Conservation (phyloP, 2,888 invertebrate genomes). For the Drosophila meridionalis region DNA sequence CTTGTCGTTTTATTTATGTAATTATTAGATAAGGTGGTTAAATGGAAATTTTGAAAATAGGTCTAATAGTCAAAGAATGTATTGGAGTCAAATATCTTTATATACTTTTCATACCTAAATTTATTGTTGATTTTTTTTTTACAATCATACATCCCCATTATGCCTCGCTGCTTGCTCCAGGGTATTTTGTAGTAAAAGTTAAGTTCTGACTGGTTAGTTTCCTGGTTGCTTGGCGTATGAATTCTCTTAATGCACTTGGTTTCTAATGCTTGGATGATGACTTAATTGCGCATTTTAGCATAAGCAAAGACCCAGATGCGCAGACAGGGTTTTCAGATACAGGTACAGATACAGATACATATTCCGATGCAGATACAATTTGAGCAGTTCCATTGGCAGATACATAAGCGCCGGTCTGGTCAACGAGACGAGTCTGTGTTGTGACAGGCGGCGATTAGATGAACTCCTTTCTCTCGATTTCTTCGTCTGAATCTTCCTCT, state of each 20-base stretch:
- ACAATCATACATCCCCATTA: not conserved
- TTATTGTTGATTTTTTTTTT: too few species aligned
- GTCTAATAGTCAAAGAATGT: too few species aligned
- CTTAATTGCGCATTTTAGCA: constrained; percentile 77
- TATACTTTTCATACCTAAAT: too few species aligned
- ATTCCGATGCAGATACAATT: constrained; percentile 16
- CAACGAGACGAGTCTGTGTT: constrained; percentile 46
- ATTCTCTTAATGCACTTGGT: constrained; percentile 62
- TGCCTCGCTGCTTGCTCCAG: not conserved
- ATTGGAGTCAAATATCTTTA: too few species aligned
- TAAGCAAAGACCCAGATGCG: constrained; percentile 48
- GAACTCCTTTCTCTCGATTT: not conserved
- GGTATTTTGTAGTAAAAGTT: constrained; percentile 37
- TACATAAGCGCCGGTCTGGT: constrained; percentile 8
- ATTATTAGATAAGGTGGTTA: too few species aligned
- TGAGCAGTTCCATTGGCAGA: not conserved
- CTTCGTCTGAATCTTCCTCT: not conserved
- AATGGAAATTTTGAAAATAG: too few species aligned
- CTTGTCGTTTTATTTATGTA: too few species aligned
- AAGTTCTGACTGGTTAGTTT: constrained; percentile 29
- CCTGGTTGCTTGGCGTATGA: constrained; percentile 45
- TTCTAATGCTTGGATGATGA: constrained; percentile 56
- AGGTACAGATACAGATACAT: constrained; percentile 7
- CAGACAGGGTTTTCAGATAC: not conserved
- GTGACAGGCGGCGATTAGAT: constrained; percentile 76